Evolutionary conservation across 2,888 invertebrate genomes (phyloP).

Genomic region (Synanthedon andrenaeformis): DNA sequence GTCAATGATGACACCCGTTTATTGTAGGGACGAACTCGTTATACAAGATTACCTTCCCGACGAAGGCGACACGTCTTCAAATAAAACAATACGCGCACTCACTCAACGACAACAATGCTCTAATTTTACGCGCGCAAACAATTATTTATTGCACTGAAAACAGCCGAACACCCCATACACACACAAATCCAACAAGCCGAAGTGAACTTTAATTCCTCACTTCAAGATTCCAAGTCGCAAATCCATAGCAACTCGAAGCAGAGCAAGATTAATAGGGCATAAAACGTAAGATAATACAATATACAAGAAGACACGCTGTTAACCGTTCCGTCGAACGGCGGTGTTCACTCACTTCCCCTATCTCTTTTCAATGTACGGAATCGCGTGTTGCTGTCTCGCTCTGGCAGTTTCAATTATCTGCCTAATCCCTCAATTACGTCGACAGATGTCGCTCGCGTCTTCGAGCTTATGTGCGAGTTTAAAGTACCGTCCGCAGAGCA

Average conservation of each 20-base stretch:
- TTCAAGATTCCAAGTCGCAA: slow-evolving; percentile 27
- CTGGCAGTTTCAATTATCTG: slow-evolving; percentile 75
- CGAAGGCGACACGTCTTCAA: slow-evolving; percentile 28
- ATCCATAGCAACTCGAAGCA: slow-evolving; percentile 28
- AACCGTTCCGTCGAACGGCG: slow-evolving; percentile 65
- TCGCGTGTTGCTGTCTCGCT: slow-evolving; percentile 30
- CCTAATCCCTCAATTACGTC: slow-evolving; percentile 76
- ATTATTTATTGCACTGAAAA: slow-evolving; percentile 64
- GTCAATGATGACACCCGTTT: not conserved
- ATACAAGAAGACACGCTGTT: slow-evolving; percentile 77
- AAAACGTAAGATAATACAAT: slow-evolving; percentile 71
- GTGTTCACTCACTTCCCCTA: slow-evolving; percentile 31
- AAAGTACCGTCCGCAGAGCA: slow-evolving; percentile 62
- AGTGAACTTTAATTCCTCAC: slow-evolving; percentile 21
- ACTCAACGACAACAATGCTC: slow-evolving; percentile 44
- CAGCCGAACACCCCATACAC: slow-evolving; percentile 39
- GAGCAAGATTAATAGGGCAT: slow-evolving; percentile 69
- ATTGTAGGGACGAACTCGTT: slow-evolving; percentile 23
- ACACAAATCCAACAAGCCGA: slow-evolving; percentile 14
- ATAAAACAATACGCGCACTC: slow-evolving; percentile 40
- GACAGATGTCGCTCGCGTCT: slow-evolving; percentile 71
- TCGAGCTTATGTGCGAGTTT: slow-evolving; percentile 66
- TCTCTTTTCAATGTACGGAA: slow-evolving; percentile 32
- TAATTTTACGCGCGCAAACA: slow-evolving; percentile 65
- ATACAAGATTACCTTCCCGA: slow-evolving; percentile 47